Evolutionary conservation across 1,140 invertebrate genomes (phyloP).

Genomic region (Archegozetes longisetosus): DNA sequence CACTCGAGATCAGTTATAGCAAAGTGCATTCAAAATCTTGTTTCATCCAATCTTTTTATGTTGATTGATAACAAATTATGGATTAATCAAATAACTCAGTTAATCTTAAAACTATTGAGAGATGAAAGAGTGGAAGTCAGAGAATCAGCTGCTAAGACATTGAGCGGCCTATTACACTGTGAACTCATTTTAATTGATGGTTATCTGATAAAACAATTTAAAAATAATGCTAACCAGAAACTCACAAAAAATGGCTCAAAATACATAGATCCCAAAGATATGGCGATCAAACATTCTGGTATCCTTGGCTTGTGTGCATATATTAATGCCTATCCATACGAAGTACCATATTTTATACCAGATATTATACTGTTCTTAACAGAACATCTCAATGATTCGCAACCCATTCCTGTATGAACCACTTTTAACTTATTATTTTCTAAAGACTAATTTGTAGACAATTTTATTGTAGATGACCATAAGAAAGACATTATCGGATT

Average conservation of each 20-base stretch:
- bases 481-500: conserved; percentile 68
- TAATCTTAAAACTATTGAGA: conserved; percentile 37
- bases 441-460: too few relatives aligned
- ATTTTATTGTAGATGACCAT: conserved; percentile 44
- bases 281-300: conserved; percentile 48
- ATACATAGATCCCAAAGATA: conserved; percentile 24
- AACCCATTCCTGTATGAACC: conserved; percentile 77
- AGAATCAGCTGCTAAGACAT: conserved; percentile 56
- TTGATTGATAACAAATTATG: conserved; percentile 39
- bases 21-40: conserved; percentile 56
- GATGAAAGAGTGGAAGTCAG: conserved; percentile 59
- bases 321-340: conserved; percentile 73
- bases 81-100: conserved; percentile 24
- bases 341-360: conserved; percentile 67
- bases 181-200: conserved; percentile 43
- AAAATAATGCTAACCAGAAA: conserved; percentile 22
- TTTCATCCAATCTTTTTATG: conserved; percentile 66
- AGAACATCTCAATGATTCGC: conserved; percentile 64
- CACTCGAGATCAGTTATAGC: conserved; percentile 50
- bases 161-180: conserved; percentile 73
- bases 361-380: conserved; percentile 60
- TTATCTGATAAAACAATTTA: conserved; percentile 23
- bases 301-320: conserved; percentile 76
- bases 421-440: too few relatives aligned
- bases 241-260: conserved; percentile 31